phyloP scores from a whole-genome alignment of 2,888 invertebrate species.

The Mellilla xanthometata region DNA sequence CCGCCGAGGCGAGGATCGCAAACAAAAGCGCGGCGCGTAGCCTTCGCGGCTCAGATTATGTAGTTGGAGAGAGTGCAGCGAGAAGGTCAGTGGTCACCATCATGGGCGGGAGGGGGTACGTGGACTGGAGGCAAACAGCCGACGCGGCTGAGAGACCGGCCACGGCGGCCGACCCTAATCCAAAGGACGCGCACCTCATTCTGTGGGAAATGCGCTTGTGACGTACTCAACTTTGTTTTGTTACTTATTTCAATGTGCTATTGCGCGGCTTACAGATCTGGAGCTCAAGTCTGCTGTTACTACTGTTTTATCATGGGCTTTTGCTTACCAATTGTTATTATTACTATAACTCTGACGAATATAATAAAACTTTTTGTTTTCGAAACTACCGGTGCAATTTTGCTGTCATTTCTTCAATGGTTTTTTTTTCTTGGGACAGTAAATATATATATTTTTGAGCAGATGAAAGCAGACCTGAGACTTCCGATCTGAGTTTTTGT shows the following conservation, averaged over 20 bases:
- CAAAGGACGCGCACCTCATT: constrained; percentile 93
- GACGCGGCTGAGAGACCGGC: constrained; percentile 82
- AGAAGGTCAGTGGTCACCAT: constrained; percentile 91
- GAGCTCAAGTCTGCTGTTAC: too few species aligned
- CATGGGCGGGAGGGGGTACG: constrained; percentile 94
- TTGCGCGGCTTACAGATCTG: constrained; percentile 29
- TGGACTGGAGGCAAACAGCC: constrained; percentile 91
- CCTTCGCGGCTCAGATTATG: constrained; percentile 68
- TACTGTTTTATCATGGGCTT: too few species aligned
- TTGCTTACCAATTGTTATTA: too few species aligned
- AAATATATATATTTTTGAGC: too few species aligned
- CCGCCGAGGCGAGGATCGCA: constrained; percentile 40
- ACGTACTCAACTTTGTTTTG: constrained; percentile 40
- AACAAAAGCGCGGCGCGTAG: constrained; percentile 62
- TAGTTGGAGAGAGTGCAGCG: constrained; percentile 71
- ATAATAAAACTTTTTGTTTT: too few species aligned
- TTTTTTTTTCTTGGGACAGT: too few species aligned
- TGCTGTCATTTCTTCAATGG: too few species aligned
- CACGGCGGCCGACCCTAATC: constrained; percentile 86
- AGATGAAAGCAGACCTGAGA: too few species aligned
- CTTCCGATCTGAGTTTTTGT: constrained; percentile 42
- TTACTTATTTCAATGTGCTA: not conserved
- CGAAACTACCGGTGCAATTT: too few species aligned
- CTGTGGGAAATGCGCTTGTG: constrained; percentile 89
- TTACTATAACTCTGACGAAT: too few species aligned